Evolutionary conservation across 2,888 invertebrate species (phyloP).

Genomic region (Noctua janthe): DNA sequence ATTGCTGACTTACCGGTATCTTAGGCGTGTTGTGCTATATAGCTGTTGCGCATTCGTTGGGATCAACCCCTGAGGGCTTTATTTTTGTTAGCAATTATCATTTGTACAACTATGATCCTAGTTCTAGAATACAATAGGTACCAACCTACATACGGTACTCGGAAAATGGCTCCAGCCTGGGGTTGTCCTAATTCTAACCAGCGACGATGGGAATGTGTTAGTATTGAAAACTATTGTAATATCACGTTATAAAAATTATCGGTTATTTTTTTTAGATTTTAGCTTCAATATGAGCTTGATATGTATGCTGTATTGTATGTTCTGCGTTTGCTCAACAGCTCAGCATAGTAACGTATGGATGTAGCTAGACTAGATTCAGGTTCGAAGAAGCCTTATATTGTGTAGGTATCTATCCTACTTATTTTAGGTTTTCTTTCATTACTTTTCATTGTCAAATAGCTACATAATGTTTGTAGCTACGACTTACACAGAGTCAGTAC

Average conservation of each 20-base stretch:
- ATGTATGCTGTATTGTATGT: background rate
- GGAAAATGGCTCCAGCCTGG: background rate
- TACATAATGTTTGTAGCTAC: conserved; percentile 77
- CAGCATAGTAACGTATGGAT: background rate
- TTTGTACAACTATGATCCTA: background rate
- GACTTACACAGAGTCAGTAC: conserved; percentile 87
- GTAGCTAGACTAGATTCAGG: background rate
- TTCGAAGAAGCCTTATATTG: background rate
- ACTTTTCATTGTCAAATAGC: background rate
- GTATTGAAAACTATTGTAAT: too few species aligned
- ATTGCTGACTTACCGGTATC: background rate
- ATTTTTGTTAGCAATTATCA: background rate
- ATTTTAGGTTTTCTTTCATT: background rate
- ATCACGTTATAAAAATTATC: too few species aligned
- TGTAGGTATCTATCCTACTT: too few species aligned
- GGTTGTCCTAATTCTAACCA: background rate
- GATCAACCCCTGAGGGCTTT: background rate
- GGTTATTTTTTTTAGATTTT: too few species aligned
- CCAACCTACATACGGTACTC: too few species aligned
- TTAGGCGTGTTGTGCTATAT: background rate
- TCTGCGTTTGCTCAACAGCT: background rate
- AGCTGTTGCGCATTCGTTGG: background rate
- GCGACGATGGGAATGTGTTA: background rate
- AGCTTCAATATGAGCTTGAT: too few species aligned
- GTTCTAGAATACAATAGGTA: too few species aligned